These are phyloP conservation scores for Poeciliopsis gracilis DNA, from an alignment of 2,797 vertebrate genomes.

Conservation along the genomic window DNA sequence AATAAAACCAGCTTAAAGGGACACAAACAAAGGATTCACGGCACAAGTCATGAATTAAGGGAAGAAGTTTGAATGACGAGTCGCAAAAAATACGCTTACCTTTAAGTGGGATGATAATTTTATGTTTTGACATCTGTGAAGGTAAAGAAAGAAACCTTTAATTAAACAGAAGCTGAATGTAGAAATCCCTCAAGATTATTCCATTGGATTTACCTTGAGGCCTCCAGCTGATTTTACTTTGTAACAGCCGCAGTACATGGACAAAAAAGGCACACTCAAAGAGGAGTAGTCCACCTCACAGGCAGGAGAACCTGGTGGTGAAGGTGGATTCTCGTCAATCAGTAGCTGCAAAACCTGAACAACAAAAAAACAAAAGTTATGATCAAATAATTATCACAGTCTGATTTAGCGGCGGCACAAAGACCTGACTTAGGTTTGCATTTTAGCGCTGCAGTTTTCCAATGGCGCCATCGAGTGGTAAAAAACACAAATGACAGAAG, in stretches of 20 bases:
- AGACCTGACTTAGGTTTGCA: background rate
- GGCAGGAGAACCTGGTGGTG: background rate
- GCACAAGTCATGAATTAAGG: background rate
- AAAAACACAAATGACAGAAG: background rate
- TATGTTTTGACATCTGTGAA: conserved; percentile 65
- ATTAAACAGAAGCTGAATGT: background rate
- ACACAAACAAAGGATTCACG: background rate
- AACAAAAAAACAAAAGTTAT: conserved; percentile 19
- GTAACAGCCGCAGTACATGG: conserved; percentile 58
- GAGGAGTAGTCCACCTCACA: conserved; percentile 9
- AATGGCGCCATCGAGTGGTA: conserved; percentile 48
- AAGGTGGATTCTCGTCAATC: conserved; percentile 12
- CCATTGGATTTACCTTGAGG: conserved; percentile 52
- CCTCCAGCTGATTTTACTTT: conserved; percentile 56
- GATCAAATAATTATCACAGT: background rate
- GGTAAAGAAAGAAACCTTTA: background rate
- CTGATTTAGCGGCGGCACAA: too few relatives aligned
- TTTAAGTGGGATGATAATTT: conserved; percentile 74
- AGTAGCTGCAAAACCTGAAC: conserved; percentile 49
- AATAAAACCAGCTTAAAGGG: background rate
- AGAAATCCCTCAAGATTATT: background rate
- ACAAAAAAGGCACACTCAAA: conserved; percentile 51
- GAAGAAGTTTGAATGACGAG: background rate
- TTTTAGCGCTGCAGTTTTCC: background rate
- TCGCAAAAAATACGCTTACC: conserved; percentile 64